phyloP scores from a whole-genome alignment of 1,140 invertebrate genomes.

The Tetramorium alpestre region DNA sequence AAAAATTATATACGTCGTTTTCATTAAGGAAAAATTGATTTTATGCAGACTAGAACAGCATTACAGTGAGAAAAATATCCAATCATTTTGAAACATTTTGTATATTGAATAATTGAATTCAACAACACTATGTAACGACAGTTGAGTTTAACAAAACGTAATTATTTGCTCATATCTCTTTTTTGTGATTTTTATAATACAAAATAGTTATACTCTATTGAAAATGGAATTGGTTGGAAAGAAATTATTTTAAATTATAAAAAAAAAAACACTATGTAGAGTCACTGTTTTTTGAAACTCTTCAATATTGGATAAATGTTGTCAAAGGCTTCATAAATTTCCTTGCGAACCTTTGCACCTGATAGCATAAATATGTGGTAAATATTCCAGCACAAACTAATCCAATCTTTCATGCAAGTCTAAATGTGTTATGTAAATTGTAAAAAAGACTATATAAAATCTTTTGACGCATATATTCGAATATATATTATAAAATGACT shows the following conservation, averaged over 20 bases:
- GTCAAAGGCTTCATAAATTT: conserved; percentile 99
- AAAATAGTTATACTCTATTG: neutral
- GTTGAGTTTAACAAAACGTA: neutral
- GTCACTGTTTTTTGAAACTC: conserved; percentile 97
- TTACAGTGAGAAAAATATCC: neutral
- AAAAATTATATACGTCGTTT: neutral
- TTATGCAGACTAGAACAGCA: neutral
- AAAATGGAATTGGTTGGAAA: conserved; percentile 3
- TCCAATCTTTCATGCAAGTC: neutral
- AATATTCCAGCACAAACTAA: neutral
- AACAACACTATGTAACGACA: neutral
- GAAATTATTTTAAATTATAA: neutral
- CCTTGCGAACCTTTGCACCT: conserved; percentile 98
- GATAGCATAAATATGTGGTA: conserved; percentile 67
- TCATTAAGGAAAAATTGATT: neutral
- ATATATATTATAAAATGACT: neutral
- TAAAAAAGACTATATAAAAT: neutral
- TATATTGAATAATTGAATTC: neutral
- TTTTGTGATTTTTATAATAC: neutral
- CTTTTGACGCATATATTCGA: neutral
- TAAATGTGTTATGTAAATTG: neutral
- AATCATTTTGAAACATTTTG: neutral
- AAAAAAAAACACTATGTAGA: conserved; percentile 19
- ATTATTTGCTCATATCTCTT: neutral
- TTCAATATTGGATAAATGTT: conserved; percentile 99